Base-by-base conservation (phyloP, 1,140 invertebrate genomes). In the Drosophila lacertosa region DNA sequence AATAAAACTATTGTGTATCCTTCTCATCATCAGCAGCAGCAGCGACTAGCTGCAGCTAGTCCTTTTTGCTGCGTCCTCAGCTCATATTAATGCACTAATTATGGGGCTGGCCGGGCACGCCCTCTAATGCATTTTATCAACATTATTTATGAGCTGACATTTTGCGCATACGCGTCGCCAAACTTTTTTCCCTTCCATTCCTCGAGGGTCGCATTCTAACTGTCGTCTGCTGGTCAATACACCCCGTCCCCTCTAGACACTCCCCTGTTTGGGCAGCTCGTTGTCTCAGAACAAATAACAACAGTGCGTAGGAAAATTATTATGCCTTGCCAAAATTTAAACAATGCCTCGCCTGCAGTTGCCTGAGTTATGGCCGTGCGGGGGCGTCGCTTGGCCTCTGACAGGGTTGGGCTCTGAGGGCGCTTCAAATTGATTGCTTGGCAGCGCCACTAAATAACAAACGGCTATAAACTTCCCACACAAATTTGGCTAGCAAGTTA, bases 1-100 rank as follows among this genome's bases (percentile, higher is more conserved):
- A 80, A 86, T 86, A 83, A 69, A 80, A 84, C 81, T 84, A 86
- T 82, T 82, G 78, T 77, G 63, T 70, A 69, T 66, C 55, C 72
- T 51, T 39, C 69, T 55, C 58, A 22, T 64, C 63, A 65, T 29
- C 15, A 35, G 51, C 47, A 51, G 24, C 39, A 39, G 51, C 51
- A 26, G 20, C 24, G 29, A 16, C 22, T 20, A 37, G 15, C 59
- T 63, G 57, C 54, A 45, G n/a, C n/a, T n/a, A n/a, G 63, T 24
- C 47, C 47, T 40, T 65, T 59, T 65, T 59, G 26, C 7, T 26
- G 40, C 22, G 20, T 45, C 44, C 20, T 64, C 22, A 18, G 22
- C 37, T 26, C 29, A 65, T 80, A 80, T 86, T 80, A 86, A 76
- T 79, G 68, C 60, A 81, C 80, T 84, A 83, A 83, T 83, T 83